Conservation (phyloP, 2,113 vertebrate species). For the Capreolus pygargus region DNA sequence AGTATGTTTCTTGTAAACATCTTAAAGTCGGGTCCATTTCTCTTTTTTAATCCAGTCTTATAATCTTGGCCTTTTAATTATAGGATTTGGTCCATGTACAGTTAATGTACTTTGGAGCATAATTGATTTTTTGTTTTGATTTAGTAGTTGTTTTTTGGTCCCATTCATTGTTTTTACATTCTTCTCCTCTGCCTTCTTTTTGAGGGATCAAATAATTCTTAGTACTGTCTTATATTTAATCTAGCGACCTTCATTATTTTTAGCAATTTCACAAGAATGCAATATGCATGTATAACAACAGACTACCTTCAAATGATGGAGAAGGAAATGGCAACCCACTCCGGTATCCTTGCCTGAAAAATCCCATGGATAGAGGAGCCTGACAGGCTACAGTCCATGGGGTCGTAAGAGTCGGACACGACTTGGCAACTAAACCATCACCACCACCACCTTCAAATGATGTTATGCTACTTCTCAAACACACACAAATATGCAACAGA, state of each 20-base stretch:
- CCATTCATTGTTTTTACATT: not conserved
- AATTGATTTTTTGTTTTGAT: not conserved
- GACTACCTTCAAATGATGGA: not conserved
- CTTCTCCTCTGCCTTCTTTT: not conserved
- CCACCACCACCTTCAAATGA: not conserved
- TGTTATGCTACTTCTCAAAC: not conserved
- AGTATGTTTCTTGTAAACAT: not conserved
- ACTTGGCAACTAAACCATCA: not conserved
- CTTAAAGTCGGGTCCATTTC: not conserved
- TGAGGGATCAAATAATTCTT: not conserved
- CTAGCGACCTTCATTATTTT: not conserved
- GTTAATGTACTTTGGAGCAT: not conserved
- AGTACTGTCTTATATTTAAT: not conserved
- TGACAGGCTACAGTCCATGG: not conserved
- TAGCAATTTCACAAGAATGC: not conserved
- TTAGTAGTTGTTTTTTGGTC: not conserved
- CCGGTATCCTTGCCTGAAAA: not conserved
- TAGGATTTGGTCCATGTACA: not conserved
- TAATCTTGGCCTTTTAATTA: not conserved
- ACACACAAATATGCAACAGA: not conserved
- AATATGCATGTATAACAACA: not conserved
- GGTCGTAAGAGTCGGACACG: accelerated
- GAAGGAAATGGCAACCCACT: not conserved
- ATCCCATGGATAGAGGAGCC: not conserved
- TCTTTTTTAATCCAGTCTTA: not conserved